Base-by-base conservation (phyloP, 2,797 vertebrate species). In the Macropus fuliginosus region DNA sequence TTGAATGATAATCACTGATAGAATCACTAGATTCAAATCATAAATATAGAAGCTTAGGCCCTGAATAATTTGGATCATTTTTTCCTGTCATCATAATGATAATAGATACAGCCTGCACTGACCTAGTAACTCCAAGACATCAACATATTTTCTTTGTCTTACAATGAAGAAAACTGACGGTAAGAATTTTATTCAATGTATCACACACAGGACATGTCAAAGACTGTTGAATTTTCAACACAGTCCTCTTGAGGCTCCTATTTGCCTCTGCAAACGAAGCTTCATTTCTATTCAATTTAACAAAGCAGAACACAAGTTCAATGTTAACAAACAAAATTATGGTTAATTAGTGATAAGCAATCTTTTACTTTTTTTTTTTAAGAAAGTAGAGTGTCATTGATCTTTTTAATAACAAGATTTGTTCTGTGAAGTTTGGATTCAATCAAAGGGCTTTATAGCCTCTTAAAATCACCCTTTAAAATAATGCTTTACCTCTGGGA, bases 131-230 rank as follows among this genome's bases (percentile, higher is more conserved):
- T 95, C 40, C 87, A 90, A 27, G 27, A 56, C 18, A 89, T 96
- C 92, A 97, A 46, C 34, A 57, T 87, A 66, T 94, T 93, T 95
- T 93, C 28, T 54, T 56, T 90, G 3, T 87, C 96, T 96, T 93
- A 94, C 56, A 96, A 81, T 94, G 92, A 91, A 95, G 74, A 46
- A 94, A 31, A 91, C 2, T 50, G 16, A 18, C 50, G 91, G n/a
- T 55, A 95, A 93, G 5, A 62, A 94, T 91, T 4, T 5, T 93
- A 34, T 27, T 91, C 55, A 52, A 74, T 3, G 18, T 93, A 40
- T 92, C 87, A 92, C 11, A 90, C 90, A 95, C 91, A 96, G 94
- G 96, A 87, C 14, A 95, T 94, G 29, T 91, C 56, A 91, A 56
- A 93, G 93, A 34, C 34, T 95, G 90, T 90, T 95, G 94, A 95